Evolutionary conservation across 2,113 vertebrate species (phyloP).

Genomic region (Pontoporia blainvillei): DNA sequence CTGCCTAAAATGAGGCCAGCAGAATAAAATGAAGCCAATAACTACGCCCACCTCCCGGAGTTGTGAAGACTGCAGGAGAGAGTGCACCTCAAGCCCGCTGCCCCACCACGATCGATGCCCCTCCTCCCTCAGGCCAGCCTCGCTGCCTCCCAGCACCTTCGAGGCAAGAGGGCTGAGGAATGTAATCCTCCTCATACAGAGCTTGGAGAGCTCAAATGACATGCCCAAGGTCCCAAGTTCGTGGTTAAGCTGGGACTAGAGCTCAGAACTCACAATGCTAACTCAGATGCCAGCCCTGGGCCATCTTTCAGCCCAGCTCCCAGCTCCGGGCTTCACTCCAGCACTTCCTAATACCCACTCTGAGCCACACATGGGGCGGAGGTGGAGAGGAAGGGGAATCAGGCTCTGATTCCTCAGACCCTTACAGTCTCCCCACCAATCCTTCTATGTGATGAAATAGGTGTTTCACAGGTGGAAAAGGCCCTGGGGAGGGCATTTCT

Average conservation of each 20-base stretch:
- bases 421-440: neutral
- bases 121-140: neutral
- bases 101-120: rapidly evolving
- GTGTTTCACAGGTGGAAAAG: neutral
- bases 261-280: neutral
- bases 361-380: neutral
- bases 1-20: neutral
- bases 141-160: neutral
- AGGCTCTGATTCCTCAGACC: neutral
- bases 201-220: neutral
- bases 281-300: no score
- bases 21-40: neutral
- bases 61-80: neutral
- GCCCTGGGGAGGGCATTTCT: neutral
- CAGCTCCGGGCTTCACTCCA: neutral
- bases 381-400: neutral
- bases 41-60: neutral
- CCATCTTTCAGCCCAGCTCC: neutral
- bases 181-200: neutral
- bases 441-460: neutral
- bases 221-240: neutral
- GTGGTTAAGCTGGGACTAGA: neutral
- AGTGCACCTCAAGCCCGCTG: neutral
- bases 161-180: neutral
- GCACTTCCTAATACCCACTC: neutral